A percentile compares a stretch with the other conserved stretches of the same genome.
These are phyloP conservation scores for Brachionus sp. DNA, from an alignment of 1,140 invertebrate genomes.

Conservation along the genomic window DNA sequence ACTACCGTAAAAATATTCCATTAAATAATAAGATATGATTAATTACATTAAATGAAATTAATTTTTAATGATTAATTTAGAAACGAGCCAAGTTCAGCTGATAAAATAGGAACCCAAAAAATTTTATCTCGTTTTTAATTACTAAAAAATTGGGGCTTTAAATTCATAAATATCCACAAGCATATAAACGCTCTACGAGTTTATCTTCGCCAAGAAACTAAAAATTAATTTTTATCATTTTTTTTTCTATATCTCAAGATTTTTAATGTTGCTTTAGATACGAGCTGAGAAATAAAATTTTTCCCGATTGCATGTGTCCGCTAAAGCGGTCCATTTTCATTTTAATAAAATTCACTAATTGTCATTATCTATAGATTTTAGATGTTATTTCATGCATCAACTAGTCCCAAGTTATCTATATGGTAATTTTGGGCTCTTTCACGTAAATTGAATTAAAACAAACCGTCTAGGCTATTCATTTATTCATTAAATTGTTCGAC, in stretches of 20 bases:
- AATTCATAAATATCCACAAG: slow-evolving; percentile 14
- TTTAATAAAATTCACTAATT: not conserved
- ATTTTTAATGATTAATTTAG: slow-evolving; percentile 1
- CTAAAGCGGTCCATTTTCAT: not conserved
- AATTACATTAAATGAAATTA: slow-evolving; percentile 1
- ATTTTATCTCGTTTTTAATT: slow-evolving; percentile 1
- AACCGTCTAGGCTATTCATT: slow-evolving; percentile 31
- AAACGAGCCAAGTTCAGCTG: slow-evolving; percentile 11
- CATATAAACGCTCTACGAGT: slow-evolving; percentile 13
- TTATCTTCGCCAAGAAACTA: slow-evolving; percentile 5
- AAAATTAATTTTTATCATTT: slow-evolving; percentile 22
- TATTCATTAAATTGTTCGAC: slow-evolving; percentile 21
- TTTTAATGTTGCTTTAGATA: not conserved
- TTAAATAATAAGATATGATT: slow-evolving; percentile 6
- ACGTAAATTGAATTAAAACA: slow-evolving; percentile 17
- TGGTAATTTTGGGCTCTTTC: not conserved
- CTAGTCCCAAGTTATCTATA: not conserved
- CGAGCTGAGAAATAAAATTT: not conserved
- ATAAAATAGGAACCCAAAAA: slow-evolving; percentile 20
- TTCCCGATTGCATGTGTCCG: not conserved
- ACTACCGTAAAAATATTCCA: not conserved
- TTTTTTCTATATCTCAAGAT: not conserved
- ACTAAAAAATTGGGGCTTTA: slow-evolving; percentile 18
- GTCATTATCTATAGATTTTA: not conserved
- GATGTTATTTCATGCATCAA: not conserved